A percentile compares a stretch with the other conserved stretches of the same genome.
Evolutionary conservation across 1,140 invertebrate genomes (phyloP).

Genomic region (Colletes gigas): DNA sequence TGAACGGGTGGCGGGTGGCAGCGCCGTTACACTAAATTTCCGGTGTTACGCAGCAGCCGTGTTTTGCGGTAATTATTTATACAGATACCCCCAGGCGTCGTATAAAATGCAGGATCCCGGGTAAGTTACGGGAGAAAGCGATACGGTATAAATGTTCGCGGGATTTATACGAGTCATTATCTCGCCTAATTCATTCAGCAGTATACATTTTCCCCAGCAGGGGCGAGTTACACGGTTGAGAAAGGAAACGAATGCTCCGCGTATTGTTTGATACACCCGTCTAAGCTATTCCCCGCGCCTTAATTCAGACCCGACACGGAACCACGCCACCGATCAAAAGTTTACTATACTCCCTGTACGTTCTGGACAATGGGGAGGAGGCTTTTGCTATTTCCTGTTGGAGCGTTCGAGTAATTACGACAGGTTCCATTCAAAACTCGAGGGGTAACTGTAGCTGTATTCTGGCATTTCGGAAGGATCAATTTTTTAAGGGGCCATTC

Average conservation of each 20-base stretch:
- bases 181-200: constrained; percentile 40
- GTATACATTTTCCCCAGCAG: not conserved
- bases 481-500: too few relatives aligned
- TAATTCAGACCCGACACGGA: constrained; percentile 1
- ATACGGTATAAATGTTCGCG: constrained; percentile 25
- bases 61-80: constrained; percentile 28
- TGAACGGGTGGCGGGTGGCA: not conserved
- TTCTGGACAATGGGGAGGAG: too few relatives aligned
- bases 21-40: not conserved
- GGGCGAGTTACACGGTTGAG: not conserved
- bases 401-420: too few relatives aligned
- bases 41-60: not conserved
- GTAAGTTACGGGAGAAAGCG: not conserved
- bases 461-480: too few relatives aligned
- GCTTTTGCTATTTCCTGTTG: too few relatives aligned
- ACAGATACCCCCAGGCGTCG: not conserved
- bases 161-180: constrained; percentile 44
- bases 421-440: too few relatives aligned
- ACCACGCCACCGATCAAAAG: constrained; percentile 4
- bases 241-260: constrained; percentile 9
- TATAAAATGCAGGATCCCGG: constrained; percentile 12
- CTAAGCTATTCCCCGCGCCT: not conserved
- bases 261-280: constrained; percentile 10
- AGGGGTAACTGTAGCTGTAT: too few relatives aligned
- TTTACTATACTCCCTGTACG: not conserved